phyloP scores from a whole-genome alignment of 2,888 invertebrate species.

The Chymomyza procnemis region DNA sequence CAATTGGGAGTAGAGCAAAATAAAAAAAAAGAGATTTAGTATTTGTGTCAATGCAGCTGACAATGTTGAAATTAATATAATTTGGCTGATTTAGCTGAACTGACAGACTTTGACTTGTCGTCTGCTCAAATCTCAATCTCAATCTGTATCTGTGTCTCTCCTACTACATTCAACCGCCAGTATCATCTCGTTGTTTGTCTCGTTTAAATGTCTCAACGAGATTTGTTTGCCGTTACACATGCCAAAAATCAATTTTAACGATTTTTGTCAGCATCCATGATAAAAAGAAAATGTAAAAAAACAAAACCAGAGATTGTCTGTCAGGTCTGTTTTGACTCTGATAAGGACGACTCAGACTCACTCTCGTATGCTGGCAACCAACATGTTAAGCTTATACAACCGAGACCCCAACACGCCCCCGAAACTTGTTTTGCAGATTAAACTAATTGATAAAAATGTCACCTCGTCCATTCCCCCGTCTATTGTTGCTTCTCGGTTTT shows the following conservation, averaged over 20 bases:
- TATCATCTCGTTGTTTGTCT: neutral
- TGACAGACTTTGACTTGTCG: slow-evolving; percentile 30
- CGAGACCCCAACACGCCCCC: neutral
- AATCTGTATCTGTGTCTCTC: slow-evolving; percentile 44
- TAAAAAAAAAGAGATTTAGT: slow-evolving; percentile 33
- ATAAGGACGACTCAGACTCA: slow-evolving; percentile 29
- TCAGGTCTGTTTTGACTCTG: slow-evolving; percentile 19
- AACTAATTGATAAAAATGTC: slow-evolving; percentile 73
- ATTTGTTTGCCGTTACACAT: slow-evolving; percentile 33
- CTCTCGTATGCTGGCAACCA: neutral
- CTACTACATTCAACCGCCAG: neutral
- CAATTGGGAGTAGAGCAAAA: neutral
- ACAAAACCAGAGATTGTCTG: neutral
- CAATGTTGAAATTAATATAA: slow-evolving; percentile 71
- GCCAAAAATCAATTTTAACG: slow-evolving; percentile 62
- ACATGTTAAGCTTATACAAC: neutral
- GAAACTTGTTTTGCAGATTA: slow-evolving; percentile 49
- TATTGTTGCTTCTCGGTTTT: neutral
- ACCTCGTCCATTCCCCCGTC: slow-evolving; percentile 30
- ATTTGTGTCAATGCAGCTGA: slow-evolving; percentile 62
- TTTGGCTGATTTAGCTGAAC: slow-evolving; percentile 62
- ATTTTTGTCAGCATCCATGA: slow-evolving; percentile 37
- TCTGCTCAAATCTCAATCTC: slow-evolving; percentile 48
- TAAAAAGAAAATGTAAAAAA: slow-evolving; percentile 15
- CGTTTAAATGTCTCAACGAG: slow-evolving; percentile 43